A percentile compares a stretch with the other conserved stretches of the same genome.
phyloP scores from a whole-genome alignment of 2,113 vertebrate species.

The Macaca mulatta region DNA sequence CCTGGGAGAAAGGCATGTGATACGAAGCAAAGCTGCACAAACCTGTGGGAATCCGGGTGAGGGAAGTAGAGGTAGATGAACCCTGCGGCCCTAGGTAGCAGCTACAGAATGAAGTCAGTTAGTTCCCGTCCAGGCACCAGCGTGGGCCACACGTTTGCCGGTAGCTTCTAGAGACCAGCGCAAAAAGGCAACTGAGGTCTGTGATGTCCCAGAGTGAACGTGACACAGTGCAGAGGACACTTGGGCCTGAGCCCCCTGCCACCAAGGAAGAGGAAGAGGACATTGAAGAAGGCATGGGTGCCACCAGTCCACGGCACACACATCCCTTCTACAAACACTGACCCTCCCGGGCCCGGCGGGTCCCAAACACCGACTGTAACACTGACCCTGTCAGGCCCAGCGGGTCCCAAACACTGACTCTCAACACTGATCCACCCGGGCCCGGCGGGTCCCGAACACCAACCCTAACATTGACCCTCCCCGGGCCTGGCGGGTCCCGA shows the following conservation, averaged over 20 bases:
- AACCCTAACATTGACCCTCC: too few species aligned
- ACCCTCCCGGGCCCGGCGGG: too few species aligned
- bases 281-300: too few species aligned
- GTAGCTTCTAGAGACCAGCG: background rate
- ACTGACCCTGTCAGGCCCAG: fast-evolving
- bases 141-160: too few species aligned
- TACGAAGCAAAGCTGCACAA: background rate
- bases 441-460: fast-evolving
- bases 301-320: too few species aligned
- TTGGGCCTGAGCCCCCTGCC: too few species aligned
- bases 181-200: background rate
- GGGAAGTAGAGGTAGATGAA: background rate
- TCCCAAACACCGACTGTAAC: background rate
- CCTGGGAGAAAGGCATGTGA: fast-evolving
- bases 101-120: background rate
- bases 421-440: fast-evolving
- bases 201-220: background rate
- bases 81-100: too few species aligned
- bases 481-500: fast-evolving
- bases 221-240: background rate
- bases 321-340: too few species aligned
- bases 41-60: background rate
- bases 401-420: fast-evolving
- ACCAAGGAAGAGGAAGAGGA: too few species aligned
- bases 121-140: background rate